Conservation (phyloP, 1,140 invertebrate genomes). For the Megalopta genalis region DNA sequence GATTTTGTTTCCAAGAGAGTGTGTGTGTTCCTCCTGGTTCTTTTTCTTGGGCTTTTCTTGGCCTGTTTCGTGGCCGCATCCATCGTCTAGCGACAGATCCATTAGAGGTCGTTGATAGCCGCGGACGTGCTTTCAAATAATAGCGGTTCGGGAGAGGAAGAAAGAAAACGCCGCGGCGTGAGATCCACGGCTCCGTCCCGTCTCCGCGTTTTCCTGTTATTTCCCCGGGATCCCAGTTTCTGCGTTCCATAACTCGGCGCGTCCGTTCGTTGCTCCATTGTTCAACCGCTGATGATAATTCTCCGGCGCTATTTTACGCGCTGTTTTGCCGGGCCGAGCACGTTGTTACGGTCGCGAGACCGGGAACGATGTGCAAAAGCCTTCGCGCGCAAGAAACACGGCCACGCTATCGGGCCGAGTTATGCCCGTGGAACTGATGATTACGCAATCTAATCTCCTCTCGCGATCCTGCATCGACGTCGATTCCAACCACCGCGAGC, state of each 20-base stretch:
- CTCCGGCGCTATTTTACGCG: neutral
- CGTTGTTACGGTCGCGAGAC: neutral
- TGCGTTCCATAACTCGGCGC: neutral
- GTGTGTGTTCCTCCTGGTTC: neutral
- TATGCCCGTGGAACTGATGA: conserved; percentile 10
- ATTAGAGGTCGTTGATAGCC: conserved; percentile 21
- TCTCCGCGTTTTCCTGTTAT: neutral
- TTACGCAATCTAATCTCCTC: conserved; percentile 28
- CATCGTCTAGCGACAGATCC: conserved; percentile 22
- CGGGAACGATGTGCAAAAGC: conserved; percentile 15
- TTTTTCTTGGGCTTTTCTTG: neutral
- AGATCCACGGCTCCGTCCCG: neutral
- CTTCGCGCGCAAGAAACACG: conserved; percentile 14
- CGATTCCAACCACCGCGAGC: neutral
- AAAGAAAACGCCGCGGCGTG: too few relatives aligned
- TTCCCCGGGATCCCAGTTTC: neutral
- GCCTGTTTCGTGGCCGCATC: neutral
- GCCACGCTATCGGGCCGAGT: conserved; percentile 23
- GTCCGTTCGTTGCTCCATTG: neutral
- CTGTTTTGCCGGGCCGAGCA: neutral
- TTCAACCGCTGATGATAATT: neutral
- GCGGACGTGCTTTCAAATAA: neutral
- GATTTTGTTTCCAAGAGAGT: conserved; percentile 23
- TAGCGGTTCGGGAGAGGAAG: neutral
- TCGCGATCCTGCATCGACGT: neutral